phyloP scores from a whole-genome alignment of 2,888 invertebrate genomes.

The Molanna angustata region DNA sequence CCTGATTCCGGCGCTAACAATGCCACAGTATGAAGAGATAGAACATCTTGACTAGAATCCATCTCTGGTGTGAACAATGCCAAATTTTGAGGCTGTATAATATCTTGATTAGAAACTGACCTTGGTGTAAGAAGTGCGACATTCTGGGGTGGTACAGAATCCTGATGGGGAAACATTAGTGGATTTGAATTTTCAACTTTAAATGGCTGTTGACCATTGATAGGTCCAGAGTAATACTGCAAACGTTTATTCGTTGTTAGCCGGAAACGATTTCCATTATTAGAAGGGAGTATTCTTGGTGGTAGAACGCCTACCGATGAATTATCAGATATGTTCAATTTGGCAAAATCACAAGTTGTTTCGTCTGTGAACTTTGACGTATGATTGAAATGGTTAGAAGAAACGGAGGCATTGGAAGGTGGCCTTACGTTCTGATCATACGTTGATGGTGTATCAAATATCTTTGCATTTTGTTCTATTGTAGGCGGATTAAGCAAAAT shows the following conservation, averaged over 20 bases:
- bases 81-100: background rate
- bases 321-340: background rate
- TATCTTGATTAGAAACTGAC: no score
- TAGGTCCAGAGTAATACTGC: slow-evolving; percentile 52
- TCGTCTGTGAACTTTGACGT: background rate
- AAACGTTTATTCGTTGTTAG: slow-evolving; percentile 42
- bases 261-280: slow-evolving; percentile 22
- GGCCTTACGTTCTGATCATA: no score
- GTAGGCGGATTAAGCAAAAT: slow-evolving; percentile 10
- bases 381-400: background rate
- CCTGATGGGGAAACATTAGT: background rate
- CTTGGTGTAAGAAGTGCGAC: background rate
- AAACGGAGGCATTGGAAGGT: background rate
- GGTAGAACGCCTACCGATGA: background rate
- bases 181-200: background rate
- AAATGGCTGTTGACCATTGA: slow-evolving; percentile 44
- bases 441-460: background rate
- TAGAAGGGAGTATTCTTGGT: slow-evolving; percentile 1
- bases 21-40: no score
- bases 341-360: no score
- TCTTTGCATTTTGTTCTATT: background rate
- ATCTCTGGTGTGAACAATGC: background rate
- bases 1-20: no score
- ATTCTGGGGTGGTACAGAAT: background rate
- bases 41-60: no score